phyloP scores from a whole-genome alignment of 2,888 invertebrate species.

The Torymus aiolomorphi region DNA sequence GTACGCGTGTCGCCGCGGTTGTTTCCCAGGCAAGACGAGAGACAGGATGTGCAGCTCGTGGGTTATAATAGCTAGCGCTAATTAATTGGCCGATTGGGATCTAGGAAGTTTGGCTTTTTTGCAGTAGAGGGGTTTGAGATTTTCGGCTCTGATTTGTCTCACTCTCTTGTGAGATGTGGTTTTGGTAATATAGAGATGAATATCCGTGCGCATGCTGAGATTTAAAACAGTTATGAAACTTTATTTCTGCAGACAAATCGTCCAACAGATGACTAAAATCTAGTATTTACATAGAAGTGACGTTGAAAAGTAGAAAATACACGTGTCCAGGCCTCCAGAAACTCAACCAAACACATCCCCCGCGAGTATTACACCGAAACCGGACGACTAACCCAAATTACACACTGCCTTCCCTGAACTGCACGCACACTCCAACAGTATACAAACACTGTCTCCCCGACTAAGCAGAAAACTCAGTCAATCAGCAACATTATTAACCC shows the following conservation, averaged over 20 bases:
- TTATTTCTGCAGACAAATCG: no score
- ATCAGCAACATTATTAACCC: neutral
- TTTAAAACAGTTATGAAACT: no score
- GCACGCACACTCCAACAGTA: neutral
- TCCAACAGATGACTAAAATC: no score
- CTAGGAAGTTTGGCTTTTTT: conserved; percentile 14
- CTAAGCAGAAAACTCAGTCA: neutral
- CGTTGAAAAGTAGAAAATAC: no score
- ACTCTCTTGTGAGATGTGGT: no score
- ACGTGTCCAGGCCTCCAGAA: no score
- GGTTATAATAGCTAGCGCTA: conserved; percentile 33
- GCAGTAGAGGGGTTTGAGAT: neutral
- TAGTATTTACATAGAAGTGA: no score
- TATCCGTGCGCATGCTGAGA: no score
- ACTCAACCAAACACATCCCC: no score
- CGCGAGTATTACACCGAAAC: neutral
- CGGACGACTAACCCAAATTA: conserved; percentile 9
- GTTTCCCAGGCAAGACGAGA: no score
- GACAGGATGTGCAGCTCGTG: neutral
- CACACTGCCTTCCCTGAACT: conserved; percentile 16
- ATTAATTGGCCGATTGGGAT: conserved; percentile 52
- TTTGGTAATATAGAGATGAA: no score
- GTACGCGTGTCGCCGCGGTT: neutral
- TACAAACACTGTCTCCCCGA: neutral
- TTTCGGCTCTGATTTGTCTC: no score